Percentiles rank a stretch among this genome's conserved stretches.
Conservation (phyloP, 2,113 vertebrate genomes). For the Oncorhynchus keta region DNA sequence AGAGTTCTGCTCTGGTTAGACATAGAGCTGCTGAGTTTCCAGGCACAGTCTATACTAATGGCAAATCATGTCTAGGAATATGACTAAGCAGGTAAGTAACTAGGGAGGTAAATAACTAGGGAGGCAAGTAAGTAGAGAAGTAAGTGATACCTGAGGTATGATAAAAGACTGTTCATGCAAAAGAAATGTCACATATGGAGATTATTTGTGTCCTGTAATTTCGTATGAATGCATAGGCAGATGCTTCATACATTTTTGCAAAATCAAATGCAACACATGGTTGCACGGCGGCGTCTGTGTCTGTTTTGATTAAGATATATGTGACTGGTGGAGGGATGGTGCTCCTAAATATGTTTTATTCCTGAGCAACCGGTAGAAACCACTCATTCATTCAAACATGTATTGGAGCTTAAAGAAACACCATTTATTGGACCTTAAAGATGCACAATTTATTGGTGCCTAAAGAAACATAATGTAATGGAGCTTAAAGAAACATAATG, state of each 20-base stretch:
- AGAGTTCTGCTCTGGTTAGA: slow-evolving; percentile 8
- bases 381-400: no score
- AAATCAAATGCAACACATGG: not conserved
- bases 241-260: not conserved
- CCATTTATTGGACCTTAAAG: no score
- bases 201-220: slow-evolving; percentile 17
- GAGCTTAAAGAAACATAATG: no score
- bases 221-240: slow-evolving; percentile 7
- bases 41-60: slow-evolving; percentile 9
- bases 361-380: no score
- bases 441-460: no score
- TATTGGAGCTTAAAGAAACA: no score
- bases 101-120: no score
- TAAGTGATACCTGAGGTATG: slow-evolving; percentile 16
- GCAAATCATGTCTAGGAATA: not conserved
- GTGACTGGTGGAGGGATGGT: slow-evolving; percentile 1
- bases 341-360: not conserved
- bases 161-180: slow-evolving; percentile 24
- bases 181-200: slow-evolving; percentile 22
- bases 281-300: not conserved
- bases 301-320: slow-evolving; percentile 21
- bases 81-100: not conserved
- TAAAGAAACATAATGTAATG: no score
- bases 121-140: no score
- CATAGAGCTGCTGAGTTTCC: slow-evolving; percentile 5